These are phyloP conservation scores for Eremophila alpestris DNA, from an alignment of 2,797 vertebrate species.

Conservation along the genomic window DNA sequence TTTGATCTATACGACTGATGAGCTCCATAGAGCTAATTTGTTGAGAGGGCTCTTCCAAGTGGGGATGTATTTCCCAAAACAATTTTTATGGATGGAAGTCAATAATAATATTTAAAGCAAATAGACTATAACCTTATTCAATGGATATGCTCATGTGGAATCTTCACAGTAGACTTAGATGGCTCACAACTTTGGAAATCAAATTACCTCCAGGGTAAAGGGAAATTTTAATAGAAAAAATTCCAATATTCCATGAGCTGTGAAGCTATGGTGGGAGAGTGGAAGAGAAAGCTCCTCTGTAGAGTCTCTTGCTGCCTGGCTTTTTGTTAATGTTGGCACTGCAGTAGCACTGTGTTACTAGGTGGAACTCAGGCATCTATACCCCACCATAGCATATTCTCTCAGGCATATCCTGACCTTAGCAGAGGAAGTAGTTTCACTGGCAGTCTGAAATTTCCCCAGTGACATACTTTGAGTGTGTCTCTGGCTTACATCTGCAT, in stretches of 20 bases:
- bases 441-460: not conserved
- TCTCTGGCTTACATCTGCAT: constrained; percentile 14
- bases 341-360: not conserved
- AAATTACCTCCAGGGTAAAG: not conserved
- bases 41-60: not conserved
- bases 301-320: not conserved
- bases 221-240: not conserved
- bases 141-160: not conserved
- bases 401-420: not conserved
- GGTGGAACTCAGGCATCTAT: not conserved
- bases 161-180: not conserved
- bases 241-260: not conserved
- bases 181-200: not conserved
- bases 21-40: not conserved
- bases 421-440: constrained; percentile 16
- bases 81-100: not conserved
- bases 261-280: not conserved
- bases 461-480: not conserved
- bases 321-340: not conserved
- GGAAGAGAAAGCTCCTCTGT: not conserved
- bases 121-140: not conserved
- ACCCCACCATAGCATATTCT: not conserved
- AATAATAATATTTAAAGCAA: not conserved
- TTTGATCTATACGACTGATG: not conserved
- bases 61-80: not conserved